These are phyloP conservation scores for Balaeniceps rex DNA, from an alignment of 2,113 vertebrate species.

Conservation along the genomic window DNA sequence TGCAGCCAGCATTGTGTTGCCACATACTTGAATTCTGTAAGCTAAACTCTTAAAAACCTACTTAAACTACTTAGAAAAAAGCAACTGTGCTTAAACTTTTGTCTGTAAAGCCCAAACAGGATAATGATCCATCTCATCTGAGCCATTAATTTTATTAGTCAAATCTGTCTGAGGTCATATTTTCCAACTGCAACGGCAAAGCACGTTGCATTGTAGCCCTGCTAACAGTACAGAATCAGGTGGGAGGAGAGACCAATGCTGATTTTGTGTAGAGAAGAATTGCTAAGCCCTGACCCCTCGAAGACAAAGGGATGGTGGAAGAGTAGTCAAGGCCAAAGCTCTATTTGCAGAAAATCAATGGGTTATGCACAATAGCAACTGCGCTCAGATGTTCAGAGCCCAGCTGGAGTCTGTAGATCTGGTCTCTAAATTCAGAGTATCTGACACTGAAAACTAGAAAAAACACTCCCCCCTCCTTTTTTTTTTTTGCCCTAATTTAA, in stretches of 20 bases:
- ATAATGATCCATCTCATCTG: background rate
- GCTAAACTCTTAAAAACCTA: background rate
- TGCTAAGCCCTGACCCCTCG: background rate
- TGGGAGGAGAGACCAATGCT: background rate
- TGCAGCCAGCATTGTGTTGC: background rate
- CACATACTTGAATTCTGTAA: background rate
- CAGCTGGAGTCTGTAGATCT: background rate
- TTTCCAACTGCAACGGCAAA: background rate
- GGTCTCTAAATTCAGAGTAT: background rate
- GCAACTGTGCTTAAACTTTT: background rate
- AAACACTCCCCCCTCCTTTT: rapidly evolving
- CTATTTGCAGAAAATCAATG: slow-evolving; percentile 4
- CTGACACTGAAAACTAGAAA: background rate
- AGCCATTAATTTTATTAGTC: background rate
- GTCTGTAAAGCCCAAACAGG: background rate
- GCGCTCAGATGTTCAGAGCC: background rate
- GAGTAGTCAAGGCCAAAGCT: slow-evolving; percentile 15
- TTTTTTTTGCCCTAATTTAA: background rate
- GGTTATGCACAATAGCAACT: background rate
- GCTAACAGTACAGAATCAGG: background rate
- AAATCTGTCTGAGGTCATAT: background rate
- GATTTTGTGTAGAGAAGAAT: background rate
- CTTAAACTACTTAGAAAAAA: background rate
- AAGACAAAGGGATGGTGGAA: background rate
- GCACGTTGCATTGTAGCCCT: background rate